Base-by-base conservation (phyloP, 1,140 invertebrate species). In the Adoxophyes honmai region DNA sequence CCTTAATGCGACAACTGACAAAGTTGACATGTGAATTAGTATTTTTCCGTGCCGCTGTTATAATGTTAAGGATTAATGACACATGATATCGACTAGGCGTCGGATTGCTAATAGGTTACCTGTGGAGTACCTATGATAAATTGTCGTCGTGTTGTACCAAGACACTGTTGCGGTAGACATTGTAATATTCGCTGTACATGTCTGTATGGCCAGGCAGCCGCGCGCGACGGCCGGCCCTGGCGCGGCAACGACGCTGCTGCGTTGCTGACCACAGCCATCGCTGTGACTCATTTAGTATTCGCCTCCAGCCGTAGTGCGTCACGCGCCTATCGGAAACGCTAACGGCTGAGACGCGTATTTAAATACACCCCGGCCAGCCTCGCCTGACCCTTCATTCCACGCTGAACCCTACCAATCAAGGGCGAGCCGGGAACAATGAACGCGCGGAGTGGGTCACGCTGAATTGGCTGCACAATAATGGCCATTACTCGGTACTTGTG, bases 321-420 rank as follows among this genome's bases (percentile, higher is more conserved):
- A 83, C 75, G 66, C 64, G 69, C 56, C 79, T 82, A 87, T 86
- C 80, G 84, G 84, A 87, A 87, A 81, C 84, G 71, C 75, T 79
- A 78, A 83, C 78, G 73, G 66, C 75, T 59, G 63, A 68, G 70
- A 60, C 71, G 66, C 64, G 64, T 80, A 81, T 80, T 83, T 79
- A 78, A 82, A 82, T 78, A 81, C 54, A 65, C 64, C 62, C 60
- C 56, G 55, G 8, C 71, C 73, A 78, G 57, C 56, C 57, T 60
- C 57, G 39, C 52, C 55, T 68, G 68, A 73, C 56, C 63, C 62
- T 55, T 70, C 57, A 64, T 57, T 59, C 35, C 59, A 56, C 48
- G 42, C 18, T 16, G 33, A 60, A 62, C 54, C 38, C 55, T 64
- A 54, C 51, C 34, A 39, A 44, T 52, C 15, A 34, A 52, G 5